Evolutionary conservation across 2,797 vertebrate genomes (phyloP).

Genomic region (Todus mexicanus): DNA sequence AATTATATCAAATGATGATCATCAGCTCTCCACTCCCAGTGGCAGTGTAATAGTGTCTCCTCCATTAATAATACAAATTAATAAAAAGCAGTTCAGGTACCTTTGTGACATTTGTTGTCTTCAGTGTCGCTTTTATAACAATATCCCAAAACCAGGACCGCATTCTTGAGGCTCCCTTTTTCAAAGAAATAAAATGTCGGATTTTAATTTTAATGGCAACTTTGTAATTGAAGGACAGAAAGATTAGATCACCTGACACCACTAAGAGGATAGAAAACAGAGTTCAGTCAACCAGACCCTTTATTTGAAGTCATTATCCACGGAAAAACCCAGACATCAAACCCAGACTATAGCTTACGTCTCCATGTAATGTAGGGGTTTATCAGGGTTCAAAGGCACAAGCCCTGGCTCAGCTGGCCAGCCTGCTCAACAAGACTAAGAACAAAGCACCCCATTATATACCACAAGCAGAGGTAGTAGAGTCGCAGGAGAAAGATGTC

Average conservation of each 20-base stretch:
- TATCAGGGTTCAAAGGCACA: not conserved
- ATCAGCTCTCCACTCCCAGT: not conserved
- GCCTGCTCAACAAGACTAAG: not conserved
- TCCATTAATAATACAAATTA: not conserved
- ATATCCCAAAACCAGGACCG: slow-evolving; percentile 86
- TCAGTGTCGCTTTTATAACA: slow-evolving; percentile 57
- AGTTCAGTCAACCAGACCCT: not conserved
- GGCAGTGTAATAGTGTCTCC: not conserved
- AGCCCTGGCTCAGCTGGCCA: fast-evolving
- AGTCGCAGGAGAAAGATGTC: not conserved
- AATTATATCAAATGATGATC: not conserved
- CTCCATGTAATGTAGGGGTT: not conserved
- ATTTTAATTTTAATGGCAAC: not conserved
- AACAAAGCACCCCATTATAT: not conserved
- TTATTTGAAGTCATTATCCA: not conserved
- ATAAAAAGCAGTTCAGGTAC: slow-evolving; percentile 65
- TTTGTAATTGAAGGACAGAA: not conserved
- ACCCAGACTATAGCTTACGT: not conserved
- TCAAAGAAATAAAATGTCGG: slow-evolving; percentile 55
- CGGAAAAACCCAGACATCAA: not conserved
- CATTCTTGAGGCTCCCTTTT: slow-evolving; percentile 82
- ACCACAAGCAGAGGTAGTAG: not conserved
- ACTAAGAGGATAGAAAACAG: not conserved
- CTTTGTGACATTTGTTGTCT: slow-evolving; percentile 67
- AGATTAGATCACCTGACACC: not conserved